phyloP scores from a whole-genome alignment of 2,888 invertebrate genomes.

The Chymomyza caudatula region DNA sequence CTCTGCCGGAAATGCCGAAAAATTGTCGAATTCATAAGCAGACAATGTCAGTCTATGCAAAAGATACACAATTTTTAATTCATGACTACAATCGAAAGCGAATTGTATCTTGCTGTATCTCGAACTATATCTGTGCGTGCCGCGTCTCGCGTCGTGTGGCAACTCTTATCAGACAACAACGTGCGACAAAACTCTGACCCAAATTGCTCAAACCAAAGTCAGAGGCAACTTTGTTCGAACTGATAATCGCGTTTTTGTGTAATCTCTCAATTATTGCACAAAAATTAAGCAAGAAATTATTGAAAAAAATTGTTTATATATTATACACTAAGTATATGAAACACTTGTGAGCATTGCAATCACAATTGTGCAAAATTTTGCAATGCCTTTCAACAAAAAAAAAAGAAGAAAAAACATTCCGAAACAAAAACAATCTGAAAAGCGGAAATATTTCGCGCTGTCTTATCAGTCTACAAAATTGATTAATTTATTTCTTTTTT shows the following conservation, averaged over 20 bases:
- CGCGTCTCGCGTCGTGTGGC: not conserved
- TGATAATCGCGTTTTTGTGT: not conserved
- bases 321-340: not conserved
- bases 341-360: not conserved
- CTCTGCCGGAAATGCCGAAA: not conserved
- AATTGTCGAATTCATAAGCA: not conserved
- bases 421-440: not conserved
- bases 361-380: not conserved
- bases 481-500: not conserved
- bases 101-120: not conserved
- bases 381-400: not conserved
- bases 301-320: not conserved
- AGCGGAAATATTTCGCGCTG: not conserved
- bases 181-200: not conserved
- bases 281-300: not conserved
- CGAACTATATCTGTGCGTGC: not conserved
- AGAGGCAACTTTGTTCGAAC: not conserved
- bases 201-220: not conserved
- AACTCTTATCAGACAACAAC: not conserved
- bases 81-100: not conserved
- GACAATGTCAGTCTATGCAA: not conserved
- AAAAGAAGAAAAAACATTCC: not conserved
- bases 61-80: not conserved
- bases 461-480: not conserved
- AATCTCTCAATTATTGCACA: not conserved